A percentile compares a stretch with the other conserved stretches of the same genome.
Evolutionary conservation across 1,140 invertebrate genomes (phyloP).

Genomic region (Coenobita brevimanus): DNA sequence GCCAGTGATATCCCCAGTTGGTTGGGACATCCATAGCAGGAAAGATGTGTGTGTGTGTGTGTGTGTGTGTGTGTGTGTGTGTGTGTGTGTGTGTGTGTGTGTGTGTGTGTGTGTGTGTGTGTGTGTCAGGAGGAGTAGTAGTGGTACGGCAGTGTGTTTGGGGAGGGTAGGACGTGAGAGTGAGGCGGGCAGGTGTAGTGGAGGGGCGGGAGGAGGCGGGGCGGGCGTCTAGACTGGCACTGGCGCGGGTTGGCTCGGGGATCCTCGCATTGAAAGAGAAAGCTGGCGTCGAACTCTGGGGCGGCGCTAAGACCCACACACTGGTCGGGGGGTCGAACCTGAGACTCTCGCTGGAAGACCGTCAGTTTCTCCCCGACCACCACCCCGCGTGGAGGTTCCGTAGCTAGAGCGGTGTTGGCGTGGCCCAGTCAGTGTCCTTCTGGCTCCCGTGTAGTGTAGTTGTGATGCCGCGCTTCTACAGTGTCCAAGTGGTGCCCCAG

Average conservation of each 20-base stretch:
- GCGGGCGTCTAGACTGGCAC: conserved; percentile 22
- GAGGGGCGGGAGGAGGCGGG: conserved; percentile 22
- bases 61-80: too few species aligned
- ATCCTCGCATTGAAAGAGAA: conserved; percentile 60
- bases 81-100: too few species aligned
- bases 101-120: too few species aligned
- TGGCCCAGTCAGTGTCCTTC: background rate
- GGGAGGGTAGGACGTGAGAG: background rate
- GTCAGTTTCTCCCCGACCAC: conserved; percentile 60
- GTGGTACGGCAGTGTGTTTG: too few species aligned
- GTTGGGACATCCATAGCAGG: too few species aligned
- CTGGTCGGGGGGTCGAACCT: conserved; percentile 51
- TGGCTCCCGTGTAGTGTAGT: conserved; percentile 32
- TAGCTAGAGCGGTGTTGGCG: conserved; percentile 44
- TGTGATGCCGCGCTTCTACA: conserved; percentile 37
- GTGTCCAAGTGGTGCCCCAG: conserved; percentile 27
- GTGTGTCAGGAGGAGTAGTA: too few species aligned
- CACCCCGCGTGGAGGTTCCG: conserved; percentile 52
- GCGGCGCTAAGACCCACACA: conserved; percentile 29
- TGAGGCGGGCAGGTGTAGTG: background rate
- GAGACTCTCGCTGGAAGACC: conserved; percentile 46
- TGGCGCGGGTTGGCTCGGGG: conserved; percentile 49
- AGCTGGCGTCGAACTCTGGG: conserved; percentile 56
- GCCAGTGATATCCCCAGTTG: too few species aligned
- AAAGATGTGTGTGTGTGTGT: too few species aligned